A percentile compares a stretch with the other conserved stretches of the same genome.
These are phyloP conservation scores for Myotis lucifugus DNA, from an alignment of 2,113 vertebrate species.

Conservation along the genomic window DNA sequence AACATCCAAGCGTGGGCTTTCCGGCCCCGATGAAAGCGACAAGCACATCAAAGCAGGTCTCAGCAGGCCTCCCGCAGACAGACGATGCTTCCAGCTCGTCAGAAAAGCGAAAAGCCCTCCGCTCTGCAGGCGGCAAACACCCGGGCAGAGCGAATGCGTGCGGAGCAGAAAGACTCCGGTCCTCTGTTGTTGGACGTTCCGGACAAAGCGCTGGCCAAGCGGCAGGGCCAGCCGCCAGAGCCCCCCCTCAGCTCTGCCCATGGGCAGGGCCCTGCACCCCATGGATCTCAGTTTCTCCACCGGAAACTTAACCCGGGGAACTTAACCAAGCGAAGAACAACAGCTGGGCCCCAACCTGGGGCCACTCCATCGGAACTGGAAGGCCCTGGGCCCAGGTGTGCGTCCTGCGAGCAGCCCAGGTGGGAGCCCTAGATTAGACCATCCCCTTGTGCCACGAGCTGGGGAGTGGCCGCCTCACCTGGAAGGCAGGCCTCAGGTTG, in stretches of 20 bases:
- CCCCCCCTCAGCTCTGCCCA: not conserved
- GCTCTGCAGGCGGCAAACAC: not conserved
- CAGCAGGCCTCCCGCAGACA: slow-evolving; percentile 23
- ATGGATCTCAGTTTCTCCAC: not conserved
- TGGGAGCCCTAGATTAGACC: accelerated
- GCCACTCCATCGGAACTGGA: not conserved
- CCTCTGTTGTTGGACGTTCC: not conserved
- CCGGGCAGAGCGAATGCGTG: accelerated
- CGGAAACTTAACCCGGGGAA: not conserved
- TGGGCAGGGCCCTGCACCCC: not conserved
- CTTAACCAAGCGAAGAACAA: not conserved
- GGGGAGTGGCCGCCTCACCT: not conserved
- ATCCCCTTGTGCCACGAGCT: accelerated
- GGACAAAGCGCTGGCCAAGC: not conserved
- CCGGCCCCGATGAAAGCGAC: slow-evolving; percentile 76
- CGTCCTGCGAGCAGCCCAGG: no score
- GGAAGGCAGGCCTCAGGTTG: accelerated
- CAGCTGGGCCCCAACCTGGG: not conserved
- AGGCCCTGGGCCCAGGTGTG: accelerated
- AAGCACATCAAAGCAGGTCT: slow-evolving; percentile 42
- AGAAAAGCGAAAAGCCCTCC: slow-evolving; percentile 10
- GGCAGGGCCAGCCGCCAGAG: not conserved
- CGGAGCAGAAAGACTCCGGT: not conserved
- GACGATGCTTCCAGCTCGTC: slow-evolving; percentile 6
- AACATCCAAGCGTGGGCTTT: slow-evolving; percentile 50